These are phyloP conservation scores for Psittacus erithacus DNA, from an alignment of 2,113 vertebrate species.

Conservation along the genomic window DNA sequence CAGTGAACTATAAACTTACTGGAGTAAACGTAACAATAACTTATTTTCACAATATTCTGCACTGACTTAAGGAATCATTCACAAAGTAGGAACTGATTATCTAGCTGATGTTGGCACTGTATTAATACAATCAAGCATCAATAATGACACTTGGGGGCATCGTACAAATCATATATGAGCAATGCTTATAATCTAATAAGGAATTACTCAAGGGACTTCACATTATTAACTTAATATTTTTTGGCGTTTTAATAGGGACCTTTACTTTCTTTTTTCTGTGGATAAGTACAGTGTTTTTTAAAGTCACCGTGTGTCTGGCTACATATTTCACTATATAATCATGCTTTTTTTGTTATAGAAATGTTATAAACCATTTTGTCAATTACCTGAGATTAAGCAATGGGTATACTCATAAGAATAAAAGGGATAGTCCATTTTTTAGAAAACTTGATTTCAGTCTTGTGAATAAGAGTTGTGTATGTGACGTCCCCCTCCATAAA, in stretches of 20 bases:
- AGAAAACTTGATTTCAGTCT: constrained; percentile 42
- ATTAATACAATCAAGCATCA: constrained; percentile 37
- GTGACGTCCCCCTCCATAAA: constrained; percentile 20
- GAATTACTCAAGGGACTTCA: neutral
- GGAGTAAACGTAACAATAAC: constrained; percentile 10
- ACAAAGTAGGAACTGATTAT: neutral
- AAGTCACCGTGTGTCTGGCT: neutral
- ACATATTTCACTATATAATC: constrained; percentile 10
- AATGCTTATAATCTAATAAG: constrained; percentile 24
- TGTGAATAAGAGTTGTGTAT: constrained; percentile 15
- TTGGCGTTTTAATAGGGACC: neutral
- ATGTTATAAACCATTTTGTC: constrained; percentile 49
- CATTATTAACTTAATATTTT: neutral
- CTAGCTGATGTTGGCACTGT: neutral
- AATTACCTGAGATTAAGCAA: constrained; percentile 36
- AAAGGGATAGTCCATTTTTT: neutral
- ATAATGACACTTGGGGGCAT: constrained; percentile 31
- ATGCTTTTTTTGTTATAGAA: constrained; percentile 53
- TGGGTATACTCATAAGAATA: neutral
- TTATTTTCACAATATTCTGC: neutral
- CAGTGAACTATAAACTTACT: neutral
- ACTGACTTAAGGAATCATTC: neutral
- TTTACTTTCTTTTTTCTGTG: neutral
- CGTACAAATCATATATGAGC: constrained; percentile 24
- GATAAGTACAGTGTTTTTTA: neutral